A percentile compares a stretch with the other conserved stretches of the same genome.
phyloP scores from a whole-genome alignment of 1,140 invertebrate genomes.

The Diorhabda carinulata region DNA sequence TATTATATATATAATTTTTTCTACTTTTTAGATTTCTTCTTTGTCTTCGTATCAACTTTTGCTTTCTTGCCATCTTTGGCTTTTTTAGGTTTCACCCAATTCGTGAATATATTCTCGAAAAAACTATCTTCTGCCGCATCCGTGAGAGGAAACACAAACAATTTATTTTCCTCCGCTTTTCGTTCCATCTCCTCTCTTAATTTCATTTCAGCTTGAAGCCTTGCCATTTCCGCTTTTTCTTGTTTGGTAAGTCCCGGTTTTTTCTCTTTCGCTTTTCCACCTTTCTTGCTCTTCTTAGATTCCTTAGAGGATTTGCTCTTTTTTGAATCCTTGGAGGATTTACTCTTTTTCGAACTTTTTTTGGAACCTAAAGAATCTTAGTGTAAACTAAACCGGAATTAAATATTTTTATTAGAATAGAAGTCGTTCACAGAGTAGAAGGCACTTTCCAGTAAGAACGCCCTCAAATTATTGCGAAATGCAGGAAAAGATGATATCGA shows the following conservation, averaged over 20 bases:
- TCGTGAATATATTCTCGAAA: constrained; percentile 33
- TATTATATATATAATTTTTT: neutral
- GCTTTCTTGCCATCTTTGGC: constrained; percentile 13
- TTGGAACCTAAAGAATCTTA: neutral
- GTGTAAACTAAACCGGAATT: too few relatives aligned
- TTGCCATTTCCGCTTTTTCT: constrained; percentile 25
- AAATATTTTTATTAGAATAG: too few relatives aligned
- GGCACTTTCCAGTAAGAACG: too few relatives aligned
- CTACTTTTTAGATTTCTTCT: constrained; percentile 18
- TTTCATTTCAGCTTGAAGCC: constrained; percentile 21
- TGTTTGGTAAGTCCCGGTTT: constrained; percentile 20
- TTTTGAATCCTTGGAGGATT: neutral
- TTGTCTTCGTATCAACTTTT: constrained; percentile 12
- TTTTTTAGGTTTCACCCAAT: constrained; percentile 28
- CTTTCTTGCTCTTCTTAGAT: constrained; percentile 18
- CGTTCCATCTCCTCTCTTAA: constrained; percentile 18
- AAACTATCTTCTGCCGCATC: constrained; percentile 34
- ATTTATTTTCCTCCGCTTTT: constrained; percentile 27
- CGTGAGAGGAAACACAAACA: constrained; percentile 35
- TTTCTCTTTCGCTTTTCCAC: constrained; percentile 13
- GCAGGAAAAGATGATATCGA: too few relatives aligned
- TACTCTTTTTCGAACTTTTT: neutral
- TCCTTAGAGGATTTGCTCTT: constrained; percentile 16
- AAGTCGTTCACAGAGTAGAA: too few relatives aligned
- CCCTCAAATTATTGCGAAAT: too few relatives aligned